Conservation (phyloP, 2,888 invertebrate genomes). For the Microctonus hyperodae region DNA sequence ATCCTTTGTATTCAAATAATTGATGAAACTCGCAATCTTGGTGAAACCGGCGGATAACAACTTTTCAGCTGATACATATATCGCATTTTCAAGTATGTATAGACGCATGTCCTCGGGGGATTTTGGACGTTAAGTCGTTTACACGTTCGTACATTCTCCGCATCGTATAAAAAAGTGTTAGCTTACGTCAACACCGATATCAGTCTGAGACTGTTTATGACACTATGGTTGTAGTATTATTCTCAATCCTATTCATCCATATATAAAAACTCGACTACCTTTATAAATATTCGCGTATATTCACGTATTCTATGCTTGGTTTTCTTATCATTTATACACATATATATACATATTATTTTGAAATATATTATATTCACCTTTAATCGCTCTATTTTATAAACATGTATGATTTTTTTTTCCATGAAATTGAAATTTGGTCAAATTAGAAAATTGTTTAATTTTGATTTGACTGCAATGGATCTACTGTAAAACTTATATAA, state of each 20-base stretch:
- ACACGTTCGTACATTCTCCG: slow-evolving; percentile 4
- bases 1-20: not conserved
- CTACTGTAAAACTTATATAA: too few species aligned
- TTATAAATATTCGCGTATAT: slow-evolving; percentile 16
- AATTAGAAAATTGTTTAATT: not conserved
- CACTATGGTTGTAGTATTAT: slow-evolving; percentile 40
- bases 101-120: slow-evolving; percentile 24
- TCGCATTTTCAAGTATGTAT: slow-evolving; percentile 12
- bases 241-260: slow-evolving; percentile 32
- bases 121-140: slow-evolving; percentile 33
- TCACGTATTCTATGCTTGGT: too few species aligned
- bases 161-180: slow-evolving; percentile 25
- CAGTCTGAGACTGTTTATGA: slow-evolving; percentile 36
- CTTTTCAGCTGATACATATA: too few species aligned
- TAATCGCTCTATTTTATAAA: not conserved
- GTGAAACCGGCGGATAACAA: not conserved
- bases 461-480: too few species aligned
- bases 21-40: not conserved
- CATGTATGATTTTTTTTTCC: not conserved
- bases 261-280: slow-evolving; percentile 29
- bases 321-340: too few species aligned
- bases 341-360: not conserved
- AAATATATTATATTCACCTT: not conserved
- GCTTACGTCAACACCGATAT: slow-evolving; percentile 36
- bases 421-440: not conserved